A percentile compares a stretch with the other conserved stretches of the same genome.
Conservation (phyloP, 2,888 invertebrate genomes). For the Xylocampa areola region DNA sequence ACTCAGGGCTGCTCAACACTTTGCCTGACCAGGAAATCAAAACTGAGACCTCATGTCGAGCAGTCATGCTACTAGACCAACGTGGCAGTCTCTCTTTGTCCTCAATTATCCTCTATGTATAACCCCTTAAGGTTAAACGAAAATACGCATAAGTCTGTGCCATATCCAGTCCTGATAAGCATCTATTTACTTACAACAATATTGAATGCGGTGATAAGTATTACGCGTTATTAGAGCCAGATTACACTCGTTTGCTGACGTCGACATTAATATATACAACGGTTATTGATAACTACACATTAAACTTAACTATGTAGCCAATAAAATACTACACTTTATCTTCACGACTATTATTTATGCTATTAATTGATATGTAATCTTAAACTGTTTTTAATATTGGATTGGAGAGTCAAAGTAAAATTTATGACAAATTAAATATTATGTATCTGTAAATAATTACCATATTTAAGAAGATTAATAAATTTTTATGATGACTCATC, state of each 20-base stretch:
- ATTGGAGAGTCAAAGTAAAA: constrained; percentile 2
- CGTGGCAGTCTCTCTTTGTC: too few species aligned
- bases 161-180: constrained; percentile 20
- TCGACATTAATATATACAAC: constrained; percentile 45
- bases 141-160: neutral
- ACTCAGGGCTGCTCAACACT: too few species aligned
- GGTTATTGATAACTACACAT: constrained; percentile 49
- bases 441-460: constrained; percentile 15
- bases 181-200: constrained; percentile 8
- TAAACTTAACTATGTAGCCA: constrained; percentile 37
- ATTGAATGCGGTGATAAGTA: constrained; percentile 42
- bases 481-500: too few species aligned
- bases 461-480: constrained; percentile 8
- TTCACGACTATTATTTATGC: constrained; percentile 40
- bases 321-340: constrained; percentile 45
- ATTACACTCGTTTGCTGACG: constrained; percentile 28
- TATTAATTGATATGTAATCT: constrained; percentile 51
- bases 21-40: too few species aligned
- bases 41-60: too few species aligned
- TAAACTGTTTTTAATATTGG: constrained; percentile 32
- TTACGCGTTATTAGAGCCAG: constrained; percentile 43
- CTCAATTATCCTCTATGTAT: too few species aligned
- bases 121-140: too few species aligned
- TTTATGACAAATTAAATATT: constrained; percentile 33
- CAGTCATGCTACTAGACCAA: too few species aligned